phyloP scores from a whole-genome alignment of 2,888 invertebrate genomes.

The Actias luna region DNA sequence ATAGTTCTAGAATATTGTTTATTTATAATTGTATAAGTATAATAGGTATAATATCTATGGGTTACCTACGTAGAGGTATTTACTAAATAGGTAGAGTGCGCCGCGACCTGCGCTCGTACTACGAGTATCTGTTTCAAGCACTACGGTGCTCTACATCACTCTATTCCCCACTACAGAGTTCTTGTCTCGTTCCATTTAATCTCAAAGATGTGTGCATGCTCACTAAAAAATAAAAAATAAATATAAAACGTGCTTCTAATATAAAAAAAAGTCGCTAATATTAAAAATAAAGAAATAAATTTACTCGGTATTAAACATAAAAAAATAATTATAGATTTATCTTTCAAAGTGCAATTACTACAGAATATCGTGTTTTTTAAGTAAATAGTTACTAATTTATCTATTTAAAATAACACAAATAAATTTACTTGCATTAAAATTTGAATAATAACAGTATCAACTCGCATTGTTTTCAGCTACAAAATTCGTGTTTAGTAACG shows the following conservation, averaged over 20 bases:
- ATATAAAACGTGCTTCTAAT: neutral
- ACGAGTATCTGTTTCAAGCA: constrained; percentile 35
- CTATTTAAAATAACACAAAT: too few relatives aligned
- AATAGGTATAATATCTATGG: too few relatives aligned
- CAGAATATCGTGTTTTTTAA: too few relatives aligned
- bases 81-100: too few relatives aligned
- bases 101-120: too few relatives aligned
- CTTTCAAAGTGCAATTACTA: too few relatives aligned
- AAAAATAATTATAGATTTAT: too few relatives aligned
- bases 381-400: too few relatives aligned
- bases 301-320: too few relatives aligned
- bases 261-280: neutral
- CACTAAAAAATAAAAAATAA: neutral
- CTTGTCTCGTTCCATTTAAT: constrained; percentile 39
- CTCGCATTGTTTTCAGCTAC: neutral
- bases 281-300: neutral
- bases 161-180: constrained; percentile 42
- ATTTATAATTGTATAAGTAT: neutral
- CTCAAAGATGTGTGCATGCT: constrained; percentile 31
- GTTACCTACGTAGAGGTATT: too few relatives aligned
- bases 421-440: neutral
- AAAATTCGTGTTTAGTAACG: neutral
- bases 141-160: constrained; percentile 43
- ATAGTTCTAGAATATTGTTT: neutral
- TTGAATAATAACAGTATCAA: neutral